Evolutionary conservation across 2,888 invertebrate species (phyloP).

Genomic region (Antheraea yamamai): DNA sequence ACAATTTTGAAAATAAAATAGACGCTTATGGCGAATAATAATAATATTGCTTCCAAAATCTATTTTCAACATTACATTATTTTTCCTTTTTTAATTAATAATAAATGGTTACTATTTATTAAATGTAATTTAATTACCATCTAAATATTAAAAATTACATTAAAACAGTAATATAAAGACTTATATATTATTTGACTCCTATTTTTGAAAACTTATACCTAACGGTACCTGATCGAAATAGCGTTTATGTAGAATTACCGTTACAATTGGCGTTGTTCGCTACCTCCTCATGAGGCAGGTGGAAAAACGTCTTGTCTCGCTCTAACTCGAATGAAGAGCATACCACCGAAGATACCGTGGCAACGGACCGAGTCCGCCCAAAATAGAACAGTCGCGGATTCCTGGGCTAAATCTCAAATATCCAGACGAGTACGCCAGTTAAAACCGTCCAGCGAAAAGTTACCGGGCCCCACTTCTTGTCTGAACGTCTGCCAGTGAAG

Average conservation of each 20-base stretch:
- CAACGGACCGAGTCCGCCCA: slow-evolving; percentile 67
- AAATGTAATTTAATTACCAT: background rate
- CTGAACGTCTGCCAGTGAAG: slow-evolving; percentile 88
- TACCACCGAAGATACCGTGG: slow-evolving; percentile 55
- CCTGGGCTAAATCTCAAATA: slow-evolving; percentile 85
- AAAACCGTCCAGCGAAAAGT: slow-evolving; percentile 86
- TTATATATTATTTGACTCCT: slow-evolving; percentile 44
- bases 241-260: slow-evolving; percentile 77
- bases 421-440: slow-evolving; percentile 86
- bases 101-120: background rate
- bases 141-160: background rate
- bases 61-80: background rate
- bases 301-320: slow-evolving; percentile 59
- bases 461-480: slow-evolving; percentile 89
- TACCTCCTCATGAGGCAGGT: slow-evolving; percentile 44
- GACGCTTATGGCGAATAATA: slow-evolving; percentile 39
- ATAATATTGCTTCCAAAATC: background rate
- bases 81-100: background rate
- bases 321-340: slow-evolving; percentile 47
- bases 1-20: slow-evolving; percentile 51
- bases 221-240: slow-evolving; percentile 74
- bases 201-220: slow-evolving; percentile 52
- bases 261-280: slow-evolving; percentile 64
- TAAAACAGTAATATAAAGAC: background rate
- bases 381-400: slow-evolving; percentile 82